Percentiles rank a stretch among this genome's conserved stretches.
Conservation (phyloP, 2,113 vertebrate species). For the Siniperca knerii region DNA sequence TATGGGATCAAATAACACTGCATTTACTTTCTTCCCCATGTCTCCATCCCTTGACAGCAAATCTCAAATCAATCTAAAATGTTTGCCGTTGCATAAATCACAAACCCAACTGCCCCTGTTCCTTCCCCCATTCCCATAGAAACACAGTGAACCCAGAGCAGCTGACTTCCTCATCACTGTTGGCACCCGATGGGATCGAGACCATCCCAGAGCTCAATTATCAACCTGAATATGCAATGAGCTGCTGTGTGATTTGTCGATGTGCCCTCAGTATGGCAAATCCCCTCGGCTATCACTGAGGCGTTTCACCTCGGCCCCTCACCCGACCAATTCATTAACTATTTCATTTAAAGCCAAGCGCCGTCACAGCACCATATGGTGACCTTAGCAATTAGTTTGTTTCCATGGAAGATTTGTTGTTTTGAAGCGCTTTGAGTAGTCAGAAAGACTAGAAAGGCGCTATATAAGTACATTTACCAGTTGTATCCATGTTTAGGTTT, state of each 20-base stretch:
- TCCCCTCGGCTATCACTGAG: conserved; percentile 45
- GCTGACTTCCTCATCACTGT: conserved; percentile 50
- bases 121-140: conserved; percentile 29
- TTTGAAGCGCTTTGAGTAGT: no score
- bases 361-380: conserved; percentile 53
- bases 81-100: conserved; percentile 70
- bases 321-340: conserved; percentile 63
- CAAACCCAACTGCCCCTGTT: neutral
- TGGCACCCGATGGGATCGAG: conserved; percentile 47
- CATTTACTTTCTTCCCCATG: conserved; percentile 49
- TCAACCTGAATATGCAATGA: conserved; percentile 66
- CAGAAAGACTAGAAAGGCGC: no score
- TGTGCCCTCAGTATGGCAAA: conserved; percentile 22
- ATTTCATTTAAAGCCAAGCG: conserved; percentile 71
- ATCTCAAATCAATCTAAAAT: conserved; percentile 60
- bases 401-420: conserved; percentile 8
- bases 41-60: conserved; percentile 41
- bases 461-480: no score
- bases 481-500: conserved; percentile 2
- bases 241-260: conserved; percentile 55
- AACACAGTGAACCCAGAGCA: conserved; percentile 24
- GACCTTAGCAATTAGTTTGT: conserved; percentile 28
- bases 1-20: conserved; percentile 51
- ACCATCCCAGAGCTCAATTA: conserved; percentile 62
- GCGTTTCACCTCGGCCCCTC: conserved; percentile 46